Conservation (phyloP, 2,113 vertebrate genomes). For the Chionis minor region DNA sequence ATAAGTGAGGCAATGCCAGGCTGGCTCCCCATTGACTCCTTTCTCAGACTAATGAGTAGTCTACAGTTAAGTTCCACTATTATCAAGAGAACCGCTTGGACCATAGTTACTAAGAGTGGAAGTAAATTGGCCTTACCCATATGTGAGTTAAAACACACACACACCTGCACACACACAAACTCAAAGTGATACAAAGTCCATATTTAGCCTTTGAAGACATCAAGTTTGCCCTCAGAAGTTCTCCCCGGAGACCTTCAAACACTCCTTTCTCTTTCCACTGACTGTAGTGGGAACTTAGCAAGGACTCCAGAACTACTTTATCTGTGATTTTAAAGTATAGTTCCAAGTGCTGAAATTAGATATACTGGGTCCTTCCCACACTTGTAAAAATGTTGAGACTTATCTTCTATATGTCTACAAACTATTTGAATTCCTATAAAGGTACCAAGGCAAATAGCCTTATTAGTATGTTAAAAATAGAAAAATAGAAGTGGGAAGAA, state of each 20-base stretch:
- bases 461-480: neutral
- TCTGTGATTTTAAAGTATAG: neutral
- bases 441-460: neutral
- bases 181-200: neutral
- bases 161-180: neutral
- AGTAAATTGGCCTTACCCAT: neutral
- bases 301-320: neutral
- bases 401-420: neutral
- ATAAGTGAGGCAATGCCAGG: neutral
- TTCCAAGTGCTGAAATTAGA: neutral
- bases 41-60: neutral
- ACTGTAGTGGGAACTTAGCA: neutral
- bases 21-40: neutral
- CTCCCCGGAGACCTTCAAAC: neutral
- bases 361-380: neutral
- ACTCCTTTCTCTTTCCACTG: neutral
- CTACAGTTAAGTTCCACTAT: neutral
- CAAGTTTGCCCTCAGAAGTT: neutral
- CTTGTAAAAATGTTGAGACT: neutral
- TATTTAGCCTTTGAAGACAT: neutral
- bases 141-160: neutral
- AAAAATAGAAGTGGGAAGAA: neutral
- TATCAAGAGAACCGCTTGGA: neutral
- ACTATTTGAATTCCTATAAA: neutral
- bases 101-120: neutral